These are phyloP conservation scores for Anaspis maculata DNA, from an alignment of 2,888 invertebrate genomes.

Conservation along the genomic window DNA sequence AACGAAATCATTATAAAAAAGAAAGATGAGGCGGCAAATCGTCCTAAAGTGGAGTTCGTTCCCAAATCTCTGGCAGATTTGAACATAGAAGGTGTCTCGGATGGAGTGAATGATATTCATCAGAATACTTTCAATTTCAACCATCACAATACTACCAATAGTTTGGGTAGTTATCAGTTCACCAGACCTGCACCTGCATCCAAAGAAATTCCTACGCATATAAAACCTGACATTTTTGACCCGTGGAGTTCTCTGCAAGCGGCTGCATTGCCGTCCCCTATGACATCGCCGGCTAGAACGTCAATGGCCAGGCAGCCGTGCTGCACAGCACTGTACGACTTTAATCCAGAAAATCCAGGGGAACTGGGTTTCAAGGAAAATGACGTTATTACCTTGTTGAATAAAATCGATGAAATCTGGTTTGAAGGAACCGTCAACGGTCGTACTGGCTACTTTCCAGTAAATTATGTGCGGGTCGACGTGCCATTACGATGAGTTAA, in stretches of 20 bases:
- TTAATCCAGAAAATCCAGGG: conserved; percentile 96
- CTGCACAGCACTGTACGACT: conserved; percentile 95
- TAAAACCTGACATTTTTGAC: conserved; percentile 47
- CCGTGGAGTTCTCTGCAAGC: conserved; percentile 55
- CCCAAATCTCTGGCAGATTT: conserved; percentile 86
- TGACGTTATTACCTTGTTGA: conserved; percentile 84
- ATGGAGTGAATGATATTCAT: conserved; percentile 58
- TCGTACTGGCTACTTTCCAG: conserved; percentile 94
- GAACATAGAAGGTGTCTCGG: conserved; percentile 65
- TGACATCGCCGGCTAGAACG: conserved; percentile 82
- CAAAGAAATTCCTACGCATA: conserved; percentile 35
- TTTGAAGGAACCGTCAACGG: conserved; percentile 90
- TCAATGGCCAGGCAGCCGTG: conserved; percentile 69
- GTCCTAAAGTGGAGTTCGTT: conserved; percentile 84
- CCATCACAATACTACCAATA: conserved; percentile 22
- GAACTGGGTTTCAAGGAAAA: conserved; percentile 98
- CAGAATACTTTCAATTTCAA: conserved; percentile 19
- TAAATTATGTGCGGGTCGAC: conserved; percentile 92
- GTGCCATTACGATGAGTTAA: conserved; percentile 74
- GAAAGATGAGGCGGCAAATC: conserved; percentile 81
- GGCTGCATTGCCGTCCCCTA: conserved; percentile 87
- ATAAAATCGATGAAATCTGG: conserved; percentile 99
- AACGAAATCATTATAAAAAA: conserved; percentile 81
- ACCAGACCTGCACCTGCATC: conserved; percentile 29
- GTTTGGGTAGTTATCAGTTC: conserved; percentile 24